These are phyloP conservation scores for Scaeva pyrastri DNA, from an alignment of 2,888 invertebrate species.

Conservation along the genomic window DNA sequence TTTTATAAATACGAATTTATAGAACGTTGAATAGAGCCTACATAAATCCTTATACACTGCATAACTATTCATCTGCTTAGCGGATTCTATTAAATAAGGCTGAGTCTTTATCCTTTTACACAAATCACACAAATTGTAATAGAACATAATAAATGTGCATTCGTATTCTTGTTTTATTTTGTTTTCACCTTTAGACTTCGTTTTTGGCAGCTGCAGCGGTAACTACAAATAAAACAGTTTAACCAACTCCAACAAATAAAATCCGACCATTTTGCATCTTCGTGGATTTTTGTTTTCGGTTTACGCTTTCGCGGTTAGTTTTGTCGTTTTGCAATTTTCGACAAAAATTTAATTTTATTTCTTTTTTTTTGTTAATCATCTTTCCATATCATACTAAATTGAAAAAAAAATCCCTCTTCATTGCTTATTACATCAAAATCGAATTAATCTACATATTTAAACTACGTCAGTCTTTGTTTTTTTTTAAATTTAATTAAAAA, in stretches of 20 bases:
- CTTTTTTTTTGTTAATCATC: background rate
- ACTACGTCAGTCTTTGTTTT: background rate
- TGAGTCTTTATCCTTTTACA: too few species aligned
- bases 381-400: background rate
- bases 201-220: conserved; percentile 42
- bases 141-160: background rate
- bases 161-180: too few species aligned
- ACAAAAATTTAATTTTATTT: background rate
- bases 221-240: conserved; percentile 32
- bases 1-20: too few species aligned
- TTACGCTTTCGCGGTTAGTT: conserved; percentile 51
- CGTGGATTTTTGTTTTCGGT: conserved; percentile 39
- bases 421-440: background rate
- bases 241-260: conserved; percentile 23
- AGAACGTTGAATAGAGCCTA: too few species aligned
- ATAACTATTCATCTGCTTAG: too few species aligned
- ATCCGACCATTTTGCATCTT: conserved; percentile 20
- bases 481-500: conserved; percentile 12
- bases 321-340: conserved; percentile 22
- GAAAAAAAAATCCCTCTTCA: background rate
- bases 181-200: conserved; percentile 41
- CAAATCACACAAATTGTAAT: background rate
- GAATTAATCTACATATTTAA: background rate
- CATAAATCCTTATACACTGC: too few species aligned
- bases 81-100: too few species aligned